These are phyloP conservation scores for Pharmacophagus antenor DNA, from an alignment of 2,888 invertebrate genomes.

Conservation along the genomic window DNA sequence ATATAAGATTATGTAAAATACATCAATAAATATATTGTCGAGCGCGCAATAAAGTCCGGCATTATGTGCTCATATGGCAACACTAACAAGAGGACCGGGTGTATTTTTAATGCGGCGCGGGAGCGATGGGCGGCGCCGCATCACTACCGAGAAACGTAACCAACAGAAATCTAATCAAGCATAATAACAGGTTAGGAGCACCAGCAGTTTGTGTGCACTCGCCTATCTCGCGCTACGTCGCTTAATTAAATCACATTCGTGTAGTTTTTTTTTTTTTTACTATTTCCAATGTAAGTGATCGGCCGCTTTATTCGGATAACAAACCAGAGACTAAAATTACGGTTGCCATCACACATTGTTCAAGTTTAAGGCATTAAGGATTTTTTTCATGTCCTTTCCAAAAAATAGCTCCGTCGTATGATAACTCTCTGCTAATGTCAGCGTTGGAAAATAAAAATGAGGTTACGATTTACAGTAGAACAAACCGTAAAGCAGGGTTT, in stretches of 20 bases:
- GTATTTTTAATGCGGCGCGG: constrained; percentile 77
- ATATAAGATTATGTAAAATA: background rate
- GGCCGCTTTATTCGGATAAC: constrained; percentile 34
- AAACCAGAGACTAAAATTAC: constrained; percentile 28
- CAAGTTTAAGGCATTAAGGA: background rate
- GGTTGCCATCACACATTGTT: background rate
- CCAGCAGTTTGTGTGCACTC: constrained; percentile 74
- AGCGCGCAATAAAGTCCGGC: constrained; percentile 11
- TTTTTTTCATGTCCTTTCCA: background rate
- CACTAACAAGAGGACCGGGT: constrained; percentile 59
- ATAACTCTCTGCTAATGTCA: too few relatives aligned
- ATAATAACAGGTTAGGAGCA: constrained; percentile 79
- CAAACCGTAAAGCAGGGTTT: too few relatives aligned
- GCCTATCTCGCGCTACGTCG: constrained; percentile 72
- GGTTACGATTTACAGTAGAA: too few relatives aligned
- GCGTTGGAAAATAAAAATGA: too few relatives aligned
- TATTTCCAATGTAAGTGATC: constrained; percentile 45
- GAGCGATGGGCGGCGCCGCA: constrained; percentile 77
- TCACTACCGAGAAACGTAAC: constrained; percentile 81
- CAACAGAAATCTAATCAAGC: constrained; percentile 80
- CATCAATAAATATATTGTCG: background rate
- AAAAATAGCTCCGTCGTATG: too few relatives aligned
- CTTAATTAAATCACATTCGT: constrained; percentile 78
- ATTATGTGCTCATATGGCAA: constrained; percentile 24
- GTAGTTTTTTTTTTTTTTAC: constrained; percentile 60